Conservation (phyloP, 1,140 invertebrate species). For the Nymphalis io region DNA sequence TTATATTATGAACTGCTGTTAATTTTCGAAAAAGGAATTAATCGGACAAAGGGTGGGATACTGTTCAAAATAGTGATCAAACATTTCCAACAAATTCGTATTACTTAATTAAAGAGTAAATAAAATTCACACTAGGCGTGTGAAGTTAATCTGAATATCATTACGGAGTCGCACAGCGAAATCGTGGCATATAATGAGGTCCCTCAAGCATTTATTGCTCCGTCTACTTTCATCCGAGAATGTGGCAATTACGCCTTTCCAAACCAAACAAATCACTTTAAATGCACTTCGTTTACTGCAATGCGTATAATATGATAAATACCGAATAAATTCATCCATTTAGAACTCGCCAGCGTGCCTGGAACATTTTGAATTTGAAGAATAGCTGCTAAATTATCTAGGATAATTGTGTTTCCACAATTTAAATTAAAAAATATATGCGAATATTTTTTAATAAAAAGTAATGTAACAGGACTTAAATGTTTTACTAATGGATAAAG, state of each 20-base stretch:
- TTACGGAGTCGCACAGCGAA: neutral
- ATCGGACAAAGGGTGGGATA: too few species aligned
- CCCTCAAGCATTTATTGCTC: constrained; percentile 28
- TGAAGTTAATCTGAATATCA: constrained; percentile 12
- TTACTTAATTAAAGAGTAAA: constrained; percentile 4
- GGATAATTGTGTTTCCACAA: neutral
- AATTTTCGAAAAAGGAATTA: neutral
- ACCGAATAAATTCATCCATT: constrained; percentile 25
- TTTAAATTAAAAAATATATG: neutral
- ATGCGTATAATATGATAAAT: constrained; percentile 56
- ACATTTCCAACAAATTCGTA: neutral
- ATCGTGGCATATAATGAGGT: constrained; percentile 5
- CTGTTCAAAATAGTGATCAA: neutral
- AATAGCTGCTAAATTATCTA: neutral
- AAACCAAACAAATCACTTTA: constrained; percentile 67
- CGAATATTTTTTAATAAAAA: too few species aligned
- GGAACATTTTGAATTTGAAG: constrained; percentile 5
- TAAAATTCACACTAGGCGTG: neutral
- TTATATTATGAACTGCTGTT: neutral
- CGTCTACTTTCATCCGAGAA: constrained; percentile 39
- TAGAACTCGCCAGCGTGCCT: neutral
- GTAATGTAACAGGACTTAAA: too few species aligned
- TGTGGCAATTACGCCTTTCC: constrained; percentile 51
- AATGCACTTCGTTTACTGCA: constrained; percentile 60
- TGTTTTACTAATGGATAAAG: too few species aligned